phyloP scores from a whole-genome alignment of 2,888 invertebrate species.

The Phasia obesa region DNA sequence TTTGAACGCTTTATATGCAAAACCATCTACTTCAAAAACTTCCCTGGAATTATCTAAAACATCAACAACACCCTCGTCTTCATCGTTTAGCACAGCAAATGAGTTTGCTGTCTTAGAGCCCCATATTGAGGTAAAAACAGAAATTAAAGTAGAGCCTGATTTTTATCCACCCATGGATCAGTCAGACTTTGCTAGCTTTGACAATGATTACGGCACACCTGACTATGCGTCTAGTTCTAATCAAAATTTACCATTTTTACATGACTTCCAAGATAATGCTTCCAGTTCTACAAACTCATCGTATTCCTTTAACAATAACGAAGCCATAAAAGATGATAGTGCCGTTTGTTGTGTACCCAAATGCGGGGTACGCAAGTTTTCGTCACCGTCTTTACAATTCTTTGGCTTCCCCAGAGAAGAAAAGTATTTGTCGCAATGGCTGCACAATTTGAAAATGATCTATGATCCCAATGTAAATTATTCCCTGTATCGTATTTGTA shows the following conservation, averaged over 20 bases:
- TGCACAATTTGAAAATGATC: slow-evolving; percentile 79
- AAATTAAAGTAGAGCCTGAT: slow-evolving; percentile 75
- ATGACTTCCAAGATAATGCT: slow-evolving; percentile 66
- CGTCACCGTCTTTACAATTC: slow-evolving; percentile 78
- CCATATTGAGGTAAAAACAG: slow-evolving; percentile 74
- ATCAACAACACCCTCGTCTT: slow-evolving; percentile 28
- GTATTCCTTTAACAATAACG: slow-evolving; percentile 52
- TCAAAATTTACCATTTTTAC: slow-evolving; percentile 59
- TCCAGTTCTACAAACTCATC: slow-evolving; percentile 63
- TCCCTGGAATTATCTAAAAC: slow-evolving; percentile 38
- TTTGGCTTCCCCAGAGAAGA: slow-evolving; percentile 79
- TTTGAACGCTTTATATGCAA: slow-evolving; percentile 37
- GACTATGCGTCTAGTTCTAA: slow-evolving; percentile 67
- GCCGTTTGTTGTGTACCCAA: slow-evolving; percentile 77
- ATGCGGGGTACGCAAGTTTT: slow-evolving; percentile 78
- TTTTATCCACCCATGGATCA: slow-evolving; percentile 70
- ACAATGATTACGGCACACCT: slow-evolving; percentile 73
- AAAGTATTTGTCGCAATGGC: slow-evolving; percentile 79
- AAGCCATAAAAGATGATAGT: slow-evolving; percentile 73
- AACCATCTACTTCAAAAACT: slow-evolving; percentile 45
- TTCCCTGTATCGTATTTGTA: slow-evolving; percentile 77
- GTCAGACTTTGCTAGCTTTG: slow-evolving; percentile 72
- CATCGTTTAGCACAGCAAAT: slow-evolving; percentile 13
- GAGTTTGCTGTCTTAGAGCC: slow-evolving; percentile 57
- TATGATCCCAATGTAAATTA: slow-evolving; percentile 75